phyloP scores from a whole-genome alignment of 2,888 invertebrate species.

The Atherix ibis region DNA sequence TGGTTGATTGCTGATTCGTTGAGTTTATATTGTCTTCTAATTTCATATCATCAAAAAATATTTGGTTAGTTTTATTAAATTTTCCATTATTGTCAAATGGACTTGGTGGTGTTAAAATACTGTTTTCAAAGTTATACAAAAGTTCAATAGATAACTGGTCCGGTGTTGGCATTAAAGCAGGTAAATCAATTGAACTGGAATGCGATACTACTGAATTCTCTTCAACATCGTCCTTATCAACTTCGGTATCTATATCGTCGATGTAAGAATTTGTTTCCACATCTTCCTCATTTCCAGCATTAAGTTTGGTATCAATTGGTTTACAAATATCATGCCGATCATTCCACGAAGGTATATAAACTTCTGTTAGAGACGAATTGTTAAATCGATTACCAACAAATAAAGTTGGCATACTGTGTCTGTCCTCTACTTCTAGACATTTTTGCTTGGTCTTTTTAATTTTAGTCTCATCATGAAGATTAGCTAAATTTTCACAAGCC shows the following conservation, averaged over 20 bases:
- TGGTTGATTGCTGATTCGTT: conserved; percentile 32
- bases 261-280: conserved; percentile 4
- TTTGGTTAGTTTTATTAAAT: too few relatives aligned
- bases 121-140: conserved; percentile 33
- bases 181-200: conserved; percentile 41
- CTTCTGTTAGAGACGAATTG: conserved; percentile 36
- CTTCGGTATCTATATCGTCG: conserved; percentile 8
- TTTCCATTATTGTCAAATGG: conserved; percentile 42
- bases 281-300: conserved; percentile 17
- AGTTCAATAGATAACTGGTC: conserved; percentile 38
- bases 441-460: conserved; percentile 28
- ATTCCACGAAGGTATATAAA: conserved; percentile 38
- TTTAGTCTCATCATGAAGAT: conserved; percentile 44
- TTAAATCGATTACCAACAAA: conserved; percentile 44
- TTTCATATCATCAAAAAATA: conserved; percentile 13
- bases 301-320: conserved; percentile 24
- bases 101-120: conserved; percentile 38
- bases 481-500: conserved; percentile 52
- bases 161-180: conserved; percentile 35
- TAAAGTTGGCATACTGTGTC: conserved; percentile 52
- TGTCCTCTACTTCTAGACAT: conserved; percentile 29
- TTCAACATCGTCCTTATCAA: conserved; percentile 9
- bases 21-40: conserved; percentile 42
- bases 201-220: conserved; percentile 33
- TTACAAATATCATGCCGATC: conserved; percentile 22